A percentile compares a stretch with the other conserved stretches of the same genome.
phyloP scores from a whole-genome alignment of 2,888 invertebrate genomes.

The Anthophora plumipes region DNA sequence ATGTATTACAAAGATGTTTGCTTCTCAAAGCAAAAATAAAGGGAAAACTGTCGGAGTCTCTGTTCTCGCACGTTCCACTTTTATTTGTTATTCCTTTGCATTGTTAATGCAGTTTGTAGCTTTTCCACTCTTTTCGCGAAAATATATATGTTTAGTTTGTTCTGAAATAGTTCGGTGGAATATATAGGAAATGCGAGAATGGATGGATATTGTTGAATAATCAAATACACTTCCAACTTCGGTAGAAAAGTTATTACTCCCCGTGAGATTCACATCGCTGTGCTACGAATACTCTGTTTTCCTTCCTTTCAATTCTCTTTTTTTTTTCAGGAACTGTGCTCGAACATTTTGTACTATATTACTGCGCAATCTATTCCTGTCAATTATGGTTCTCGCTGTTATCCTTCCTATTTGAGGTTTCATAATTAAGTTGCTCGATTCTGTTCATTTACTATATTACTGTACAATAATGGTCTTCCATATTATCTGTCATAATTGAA shows the following conservation, averaged over 20 bases:
- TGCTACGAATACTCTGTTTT: background rate
- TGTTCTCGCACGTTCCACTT: no score
- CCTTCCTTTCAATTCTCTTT: no score
- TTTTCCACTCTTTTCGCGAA: no score
- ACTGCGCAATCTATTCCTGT: background rate
- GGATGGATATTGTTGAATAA: background rate
- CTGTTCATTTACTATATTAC: no score
- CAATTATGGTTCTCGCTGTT: background rate
- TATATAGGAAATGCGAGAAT: background rate
- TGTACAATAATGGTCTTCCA: background rate
- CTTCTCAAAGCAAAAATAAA: no score
- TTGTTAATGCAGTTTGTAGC: no score
- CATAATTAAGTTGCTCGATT: no score
- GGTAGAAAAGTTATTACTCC: background rate
- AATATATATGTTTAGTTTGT: background rate
- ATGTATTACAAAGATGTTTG: no score
- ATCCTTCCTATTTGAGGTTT: no score
- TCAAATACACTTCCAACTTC: background rate
- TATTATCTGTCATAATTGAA: no score
- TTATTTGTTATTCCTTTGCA: no score
- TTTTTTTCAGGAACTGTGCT: background rate
- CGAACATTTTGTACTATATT: background rate
- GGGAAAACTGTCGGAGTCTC: no score
- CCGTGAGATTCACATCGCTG: slow-evolving; percentile 4
- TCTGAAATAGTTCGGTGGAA: background rate